These are phyloP conservation scores for Sarcoramphus papa DNA, from an alignment of 2,797 vertebrate species.

Conservation along the genomic window DNA sequence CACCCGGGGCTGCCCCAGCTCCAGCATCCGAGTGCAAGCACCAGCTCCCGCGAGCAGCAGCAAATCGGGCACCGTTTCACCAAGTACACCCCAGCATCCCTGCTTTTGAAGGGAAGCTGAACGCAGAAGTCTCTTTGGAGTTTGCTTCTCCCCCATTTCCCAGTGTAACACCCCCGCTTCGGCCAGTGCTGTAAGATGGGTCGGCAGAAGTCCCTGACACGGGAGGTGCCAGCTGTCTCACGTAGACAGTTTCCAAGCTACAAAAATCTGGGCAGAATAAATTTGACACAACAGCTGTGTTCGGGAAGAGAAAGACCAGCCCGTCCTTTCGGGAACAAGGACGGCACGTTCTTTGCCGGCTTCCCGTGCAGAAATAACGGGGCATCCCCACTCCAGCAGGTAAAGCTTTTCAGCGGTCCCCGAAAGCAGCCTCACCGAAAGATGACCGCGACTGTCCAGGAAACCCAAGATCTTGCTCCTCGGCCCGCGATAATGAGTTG, in stretches of 20 bases:
- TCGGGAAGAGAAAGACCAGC: neutral
- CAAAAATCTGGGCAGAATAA: neutral
- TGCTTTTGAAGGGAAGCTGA: neutral
- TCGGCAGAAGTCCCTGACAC: neutral
- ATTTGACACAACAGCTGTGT: too few species aligned
- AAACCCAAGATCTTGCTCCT: neutral
- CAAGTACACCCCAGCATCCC: neutral
- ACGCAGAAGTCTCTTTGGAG: neutral
- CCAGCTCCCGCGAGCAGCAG: neutral
- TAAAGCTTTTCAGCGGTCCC: neutral
- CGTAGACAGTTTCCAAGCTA: neutral
- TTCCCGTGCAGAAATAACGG: accelerated
- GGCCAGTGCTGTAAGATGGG: neutral
- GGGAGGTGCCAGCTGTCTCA: neutral
- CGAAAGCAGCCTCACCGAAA: neutral
- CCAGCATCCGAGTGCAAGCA: neutral
- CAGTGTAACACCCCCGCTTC: accelerated
- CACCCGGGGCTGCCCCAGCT: neutral
- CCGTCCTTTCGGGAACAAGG: neutral
- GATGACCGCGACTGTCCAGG: neutral
- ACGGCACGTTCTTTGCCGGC: accelerated
- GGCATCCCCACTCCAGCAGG: neutral
- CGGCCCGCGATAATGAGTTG: neutral
- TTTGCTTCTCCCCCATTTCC: neutral
- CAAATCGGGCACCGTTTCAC: neutral